phyloP scores from a whole-genome alignment of 2,888 invertebrate species.

The Laothoe populi region DNA sequence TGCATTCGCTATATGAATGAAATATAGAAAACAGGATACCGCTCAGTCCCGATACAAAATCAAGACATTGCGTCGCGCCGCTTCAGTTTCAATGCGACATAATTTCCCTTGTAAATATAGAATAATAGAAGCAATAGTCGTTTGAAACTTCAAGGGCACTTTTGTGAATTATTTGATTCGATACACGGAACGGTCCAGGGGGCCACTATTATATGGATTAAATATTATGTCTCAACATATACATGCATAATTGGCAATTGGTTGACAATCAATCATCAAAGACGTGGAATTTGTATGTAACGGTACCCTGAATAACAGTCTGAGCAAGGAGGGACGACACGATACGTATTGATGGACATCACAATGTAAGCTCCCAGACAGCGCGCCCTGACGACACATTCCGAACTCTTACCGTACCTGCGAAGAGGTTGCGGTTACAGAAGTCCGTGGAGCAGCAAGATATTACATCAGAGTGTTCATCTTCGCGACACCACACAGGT shows the following conservation, averaged over 20 bases:
- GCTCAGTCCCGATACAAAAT: slow-evolving; percentile 19
- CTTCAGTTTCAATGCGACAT: not conserved
- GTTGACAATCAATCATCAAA: slow-evolving; percentile 22
- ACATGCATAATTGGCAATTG: slow-evolving; percentile 50
- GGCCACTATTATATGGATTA: slow-evolving; percentile 26
- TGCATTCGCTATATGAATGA: slow-evolving; percentile 27
- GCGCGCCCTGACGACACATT: slow-evolving; percentile 64
- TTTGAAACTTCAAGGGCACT: slow-evolving; percentile 32
- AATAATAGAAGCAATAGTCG: slow-evolving; percentile 29
- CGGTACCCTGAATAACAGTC: slow-evolving; percentile 43
- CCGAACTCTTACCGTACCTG: slow-evolving; percentile 70
- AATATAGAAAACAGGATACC: slow-evolving; percentile 15
- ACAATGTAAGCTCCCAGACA: slow-evolving; percentile 72
- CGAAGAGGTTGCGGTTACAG: slow-evolving; percentile 85
- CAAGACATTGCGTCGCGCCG: slow-evolving; percentile 7
- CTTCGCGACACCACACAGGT: slow-evolving; percentile 86
- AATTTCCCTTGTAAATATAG: slow-evolving; percentile 32
- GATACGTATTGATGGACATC: slow-evolving; percentile 66
- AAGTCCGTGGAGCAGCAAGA: slow-evolving; percentile 89
- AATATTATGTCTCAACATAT: slow-evolving; percentile 41
- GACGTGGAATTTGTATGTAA: slow-evolving; percentile 30
- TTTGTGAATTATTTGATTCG: slow-evolving; percentile 35
- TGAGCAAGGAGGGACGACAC: slow-evolving; percentile 44
- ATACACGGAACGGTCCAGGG: slow-evolving; percentile 24
- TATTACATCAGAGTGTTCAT: slow-evolving; percentile 62